phyloP scores from a whole-genome alignment of 2,888 invertebrate genomes.

The Cryptus armator region DNA sequence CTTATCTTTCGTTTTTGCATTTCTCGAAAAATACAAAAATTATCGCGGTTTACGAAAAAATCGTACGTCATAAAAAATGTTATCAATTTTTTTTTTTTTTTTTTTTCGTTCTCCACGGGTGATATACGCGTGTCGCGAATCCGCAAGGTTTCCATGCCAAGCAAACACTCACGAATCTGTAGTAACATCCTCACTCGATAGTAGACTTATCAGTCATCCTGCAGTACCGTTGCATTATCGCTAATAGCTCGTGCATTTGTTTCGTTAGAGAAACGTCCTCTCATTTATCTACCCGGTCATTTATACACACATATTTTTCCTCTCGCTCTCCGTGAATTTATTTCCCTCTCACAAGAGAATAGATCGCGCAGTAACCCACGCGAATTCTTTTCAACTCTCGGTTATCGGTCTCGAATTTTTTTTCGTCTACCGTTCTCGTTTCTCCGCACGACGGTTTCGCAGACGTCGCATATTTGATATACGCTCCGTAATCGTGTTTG shows the following conservation, averaged over 20 bases:
- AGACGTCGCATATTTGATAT: neutral
- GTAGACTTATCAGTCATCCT: constrained; percentile 81
- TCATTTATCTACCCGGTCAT: constrained; percentile 49
- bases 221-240: constrained; percentile 71
- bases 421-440: constrained; percentile 58
- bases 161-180: constrained; percentile 74
- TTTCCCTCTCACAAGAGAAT: constrained; percentile 54
- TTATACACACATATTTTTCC: constrained; percentile 32
- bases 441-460: constrained; percentile 41
- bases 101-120: neutral
- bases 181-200: constrained; percentile 80
- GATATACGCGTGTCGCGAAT: constrained; percentile 9
- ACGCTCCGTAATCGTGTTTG: neutral
- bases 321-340: constrained; percentile 61
- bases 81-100: neutral
- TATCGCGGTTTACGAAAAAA: too few relatives aligned
- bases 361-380: constrained; percentile 52
- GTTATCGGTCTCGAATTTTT: too few relatives aligned
- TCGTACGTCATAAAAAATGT: neutral
- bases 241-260: constrained; percentile 42
- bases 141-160: constrained; percentile 22
- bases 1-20: too few relatives aligned
- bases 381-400: constrained; percentile 42
- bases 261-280: constrained; percentile 52
- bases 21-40: too few relatives aligned